phyloP scores from a whole-genome alignment of 2,113 vertebrate species.

The Platichthys stellatus region DNA sequence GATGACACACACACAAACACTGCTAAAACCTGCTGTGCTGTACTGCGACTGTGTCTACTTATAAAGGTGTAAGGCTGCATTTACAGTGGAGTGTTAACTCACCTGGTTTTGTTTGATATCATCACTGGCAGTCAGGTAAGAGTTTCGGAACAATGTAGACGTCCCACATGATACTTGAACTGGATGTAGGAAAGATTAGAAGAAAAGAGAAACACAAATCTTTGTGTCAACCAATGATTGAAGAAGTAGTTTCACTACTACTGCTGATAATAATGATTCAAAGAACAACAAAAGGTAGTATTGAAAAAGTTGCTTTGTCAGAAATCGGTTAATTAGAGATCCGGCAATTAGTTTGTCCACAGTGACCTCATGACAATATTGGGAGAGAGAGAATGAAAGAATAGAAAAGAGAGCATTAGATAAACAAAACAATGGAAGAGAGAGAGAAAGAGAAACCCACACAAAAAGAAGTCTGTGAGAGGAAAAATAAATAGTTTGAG shows the following conservation, averaged over 20 bases:
- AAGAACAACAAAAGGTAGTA: too few relatives aligned
- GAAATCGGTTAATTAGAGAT: slow-evolving; percentile 26
- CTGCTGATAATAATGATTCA: slow-evolving; percentile 3
- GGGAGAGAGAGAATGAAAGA: not conserved
- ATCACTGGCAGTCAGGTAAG: slow-evolving; percentile 92
- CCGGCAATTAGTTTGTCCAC: slow-evolving; percentile 14
- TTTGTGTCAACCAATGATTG: not conserved
- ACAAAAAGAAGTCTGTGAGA: slow-evolving; percentile 10
- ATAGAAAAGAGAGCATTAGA: not conserved
- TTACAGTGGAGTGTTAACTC: slow-evolving; percentile 31
- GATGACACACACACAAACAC: slow-evolving; percentile 7
- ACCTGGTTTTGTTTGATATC: slow-evolving; percentile 98
- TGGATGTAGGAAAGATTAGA: slow-evolving; percentile 48
- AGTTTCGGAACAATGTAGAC: slow-evolving; percentile 96
- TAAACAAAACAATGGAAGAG: not conserved
- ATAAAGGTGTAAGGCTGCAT: not conserved
- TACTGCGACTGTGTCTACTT: not conserved
- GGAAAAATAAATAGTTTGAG: slow-evolving; percentile 20
- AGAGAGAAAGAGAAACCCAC: not conserved
- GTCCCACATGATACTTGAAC: slow-evolving; percentile 93
- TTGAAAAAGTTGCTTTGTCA: not conserved
- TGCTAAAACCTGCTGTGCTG: slow-evolving; percentile 1
- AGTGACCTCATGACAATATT: not conserved
- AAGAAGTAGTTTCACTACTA: not conserved
- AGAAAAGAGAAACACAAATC: not conserved